Percentiles rank a stretch among this genome's conserved stretches.
Evolutionary conservation across 2,797 vertebrate species (phyloP).

Genomic region (Lacerta bilineata): DNA sequence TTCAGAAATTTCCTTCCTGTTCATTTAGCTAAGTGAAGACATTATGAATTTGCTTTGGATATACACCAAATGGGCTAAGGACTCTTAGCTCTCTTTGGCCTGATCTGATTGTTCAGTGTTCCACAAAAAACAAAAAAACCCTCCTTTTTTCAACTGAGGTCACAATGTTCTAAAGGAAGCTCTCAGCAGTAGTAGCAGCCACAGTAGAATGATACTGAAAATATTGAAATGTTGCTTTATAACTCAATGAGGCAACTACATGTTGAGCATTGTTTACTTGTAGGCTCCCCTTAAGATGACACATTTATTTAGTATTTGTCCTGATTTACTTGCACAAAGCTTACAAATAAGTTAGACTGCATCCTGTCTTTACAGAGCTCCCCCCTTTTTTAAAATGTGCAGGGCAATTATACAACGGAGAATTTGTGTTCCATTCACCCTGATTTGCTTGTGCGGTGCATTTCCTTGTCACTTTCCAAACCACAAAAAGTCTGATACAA

Average conservation of each 20-base stretch:
- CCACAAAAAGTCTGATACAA: no score
- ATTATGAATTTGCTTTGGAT: conserved; percentile 2
- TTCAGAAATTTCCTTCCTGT: background rate
- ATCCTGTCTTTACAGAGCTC: no score
- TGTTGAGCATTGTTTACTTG: background rate
- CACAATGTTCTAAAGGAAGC: background rate
- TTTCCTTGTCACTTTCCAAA: no score
- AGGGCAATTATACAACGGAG: no score
- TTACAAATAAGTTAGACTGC: no score
- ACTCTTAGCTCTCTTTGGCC: background rate
- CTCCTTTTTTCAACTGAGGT: background rate
- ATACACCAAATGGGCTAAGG: background rate
- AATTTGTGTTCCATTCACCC: no score
- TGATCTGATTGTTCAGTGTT: background rate
- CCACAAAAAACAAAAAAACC: background rate
- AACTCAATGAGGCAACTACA: background rate
- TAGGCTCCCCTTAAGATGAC: background rate
- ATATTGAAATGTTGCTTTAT: conserved; percentile 1
- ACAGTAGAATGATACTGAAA: background rate
- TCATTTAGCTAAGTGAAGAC: background rate
- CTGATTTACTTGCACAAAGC: no score
- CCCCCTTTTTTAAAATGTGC: no score
- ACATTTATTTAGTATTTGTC: no score
- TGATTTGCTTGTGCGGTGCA: no score
- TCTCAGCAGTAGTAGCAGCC: background rate